Evolutionary conservation across 1,140 invertebrate genomes (phyloP).

Genomic region (Cheumatopsyche charites): DNA sequence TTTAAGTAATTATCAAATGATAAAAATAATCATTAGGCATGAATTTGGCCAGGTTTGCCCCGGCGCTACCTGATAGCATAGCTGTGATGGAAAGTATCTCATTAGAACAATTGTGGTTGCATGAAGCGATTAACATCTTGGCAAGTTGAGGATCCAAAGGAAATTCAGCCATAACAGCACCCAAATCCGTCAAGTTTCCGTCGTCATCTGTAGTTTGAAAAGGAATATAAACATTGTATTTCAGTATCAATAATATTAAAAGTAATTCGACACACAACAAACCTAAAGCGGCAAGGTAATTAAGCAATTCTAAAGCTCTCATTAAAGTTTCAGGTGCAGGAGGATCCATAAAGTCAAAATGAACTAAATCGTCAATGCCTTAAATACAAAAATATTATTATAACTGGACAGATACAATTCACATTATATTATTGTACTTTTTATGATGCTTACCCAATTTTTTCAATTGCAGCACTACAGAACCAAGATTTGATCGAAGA

Average conservation of each 20-base stretch:
- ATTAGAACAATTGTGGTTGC: constrained; percentile 98
- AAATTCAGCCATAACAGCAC: constrained; percentile 99
- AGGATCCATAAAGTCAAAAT: constrained; percentile 99
- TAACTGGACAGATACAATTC: background rate
- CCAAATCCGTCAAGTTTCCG: constrained; percentile 92
- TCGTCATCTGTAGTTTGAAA: constrained; percentile 79
- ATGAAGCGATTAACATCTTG: constrained; percentile 97
- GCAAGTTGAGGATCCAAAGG: constrained; percentile 98
- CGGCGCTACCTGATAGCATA: constrained; percentile 92
- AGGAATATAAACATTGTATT: background rate
- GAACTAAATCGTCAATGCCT: constrained; percentile 97
- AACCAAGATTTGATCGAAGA: constrained; percentile 92
- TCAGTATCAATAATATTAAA: background rate
- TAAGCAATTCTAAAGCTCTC: constrained; percentile 95
- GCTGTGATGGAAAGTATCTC: constrained; percentile 99
- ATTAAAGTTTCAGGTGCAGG: constrained; percentile 99
- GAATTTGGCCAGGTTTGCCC: constrained; percentile 30
- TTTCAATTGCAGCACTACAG: constrained; percentile 97
- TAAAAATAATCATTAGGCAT: constrained; percentile 1
- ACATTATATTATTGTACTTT: background rate
- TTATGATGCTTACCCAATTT: constrained; percentile 73
- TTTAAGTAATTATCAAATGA: background rate
- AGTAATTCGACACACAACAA: constrained; percentile 40
- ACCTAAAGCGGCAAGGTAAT: constrained; percentile 91
- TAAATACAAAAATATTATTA: constrained; percentile 25